Percentiles rank a stretch among this genome's conserved stretches.
Evolutionary conservation across 2,113 vertebrate species (phyloP).

Genomic region (Rhabdornis inornatus): DNA sequence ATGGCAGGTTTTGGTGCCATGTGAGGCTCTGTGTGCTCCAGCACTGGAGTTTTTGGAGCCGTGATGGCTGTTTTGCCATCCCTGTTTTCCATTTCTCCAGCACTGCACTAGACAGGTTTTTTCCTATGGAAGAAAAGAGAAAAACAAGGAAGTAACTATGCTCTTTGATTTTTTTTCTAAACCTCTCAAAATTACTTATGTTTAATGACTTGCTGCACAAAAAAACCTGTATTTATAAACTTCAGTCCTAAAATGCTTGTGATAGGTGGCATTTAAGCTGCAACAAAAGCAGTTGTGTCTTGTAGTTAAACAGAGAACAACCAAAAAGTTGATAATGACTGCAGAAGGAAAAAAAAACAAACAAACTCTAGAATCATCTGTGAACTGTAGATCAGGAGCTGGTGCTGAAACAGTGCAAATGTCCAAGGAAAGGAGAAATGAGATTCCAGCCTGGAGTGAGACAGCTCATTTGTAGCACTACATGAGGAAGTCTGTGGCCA

Average conservation of each 20-base stretch:
- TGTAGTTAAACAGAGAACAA: not conserved
- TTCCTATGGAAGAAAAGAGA: not conserved
- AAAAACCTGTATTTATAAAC: not conserved
- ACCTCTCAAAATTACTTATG: not conserved
- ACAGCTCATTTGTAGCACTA: not conserved
- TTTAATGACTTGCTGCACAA: not conserved
- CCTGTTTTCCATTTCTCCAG: not conserved
- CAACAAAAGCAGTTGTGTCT: not conserved
- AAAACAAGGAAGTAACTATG: not conserved
- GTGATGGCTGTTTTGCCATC: not conserved
- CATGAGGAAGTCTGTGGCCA: not conserved
- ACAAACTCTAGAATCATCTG: not conserved
- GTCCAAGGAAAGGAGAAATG: not conserved
- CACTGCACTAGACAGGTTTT: not conserved
- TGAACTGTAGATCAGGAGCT: not conserved
- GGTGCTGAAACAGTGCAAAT: not conserved
- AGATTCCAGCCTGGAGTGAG: not conserved
- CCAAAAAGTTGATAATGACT: not conserved
- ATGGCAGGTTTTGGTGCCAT: accelerated
- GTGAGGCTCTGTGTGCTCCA: not conserved
- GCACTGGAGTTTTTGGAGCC: not conserved
- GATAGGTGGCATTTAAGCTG: not conserved
- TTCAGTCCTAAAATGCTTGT: not conserved
- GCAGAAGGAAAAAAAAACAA: not conserved
- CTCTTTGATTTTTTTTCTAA: not conserved